Base-by-base conservation (phyloP, 2,113 vertebrate species). In the Macrotis lagotis region DNA sequence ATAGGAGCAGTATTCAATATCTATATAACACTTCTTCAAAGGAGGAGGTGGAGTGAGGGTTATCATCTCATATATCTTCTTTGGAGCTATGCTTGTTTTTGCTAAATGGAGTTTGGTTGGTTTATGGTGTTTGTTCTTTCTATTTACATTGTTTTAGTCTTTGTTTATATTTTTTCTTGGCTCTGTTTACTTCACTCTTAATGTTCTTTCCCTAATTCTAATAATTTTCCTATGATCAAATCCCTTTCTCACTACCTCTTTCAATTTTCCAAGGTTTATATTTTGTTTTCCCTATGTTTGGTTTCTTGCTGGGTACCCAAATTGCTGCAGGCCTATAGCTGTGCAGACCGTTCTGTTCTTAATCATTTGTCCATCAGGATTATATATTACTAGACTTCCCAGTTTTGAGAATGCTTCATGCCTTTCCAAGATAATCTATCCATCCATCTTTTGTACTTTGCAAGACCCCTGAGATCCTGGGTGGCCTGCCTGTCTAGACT, bases 281-380 rank as follows among this genome's bases (percentile, higher is more conserved):
- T 83, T 83, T 83, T 83, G n/a, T 24, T 83, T 83, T 44, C n/a
- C 19, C 19, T 6, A 22, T 44, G 7, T 83, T 83, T 83, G n/a
- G 16, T 44, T 83, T 19, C 19, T 83, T 83, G n/a, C n/a, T 44
- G 37, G 66, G 22, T 74, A 74, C 37, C 16, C 37, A 74, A n/a
- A n/a, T 74, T 7, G 31, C 31, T n/a, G n/a, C n/a, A 83, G n/a
- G n/a, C n/a, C 28, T 37, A 66, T 66, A 66, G 3, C 14, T 74
- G 31, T n/a, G 37, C 12, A n/a, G 0, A 50, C 91, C 94, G 94
- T 90, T 94, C 52, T 92, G 52, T 14, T 26, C 12, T 94, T 94
- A 94, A 51, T 88, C 95, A 92, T 48, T 47, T 93, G 93, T 93
- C 50, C 55, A 93, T 14, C 88, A 89, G 94, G 94, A 44, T 83